A percentile compares a stretch with the other conserved stretches of the same genome.
Conservation (phyloP, 1,140 invertebrate species). For the Trichoplusia ni region DNA sequence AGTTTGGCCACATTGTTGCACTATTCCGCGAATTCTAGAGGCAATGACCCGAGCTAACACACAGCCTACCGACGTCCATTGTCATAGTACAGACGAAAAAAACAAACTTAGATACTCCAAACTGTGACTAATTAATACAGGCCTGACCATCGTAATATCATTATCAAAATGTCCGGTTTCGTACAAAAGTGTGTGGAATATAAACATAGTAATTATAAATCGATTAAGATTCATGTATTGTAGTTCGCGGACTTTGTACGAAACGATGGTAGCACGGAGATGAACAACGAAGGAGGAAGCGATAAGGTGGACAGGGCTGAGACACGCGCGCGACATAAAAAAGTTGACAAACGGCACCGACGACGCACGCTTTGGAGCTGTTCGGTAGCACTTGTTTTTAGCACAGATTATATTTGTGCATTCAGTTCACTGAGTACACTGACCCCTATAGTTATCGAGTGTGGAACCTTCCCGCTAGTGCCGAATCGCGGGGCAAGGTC, state of each 20-base stretch:
- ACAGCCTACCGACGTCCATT: neutral
- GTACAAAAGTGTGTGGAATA: conserved; percentile 29
- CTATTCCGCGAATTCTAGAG: conserved; percentile 49
- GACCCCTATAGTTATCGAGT: neutral
- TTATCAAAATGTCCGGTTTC: conserved; percentile 26
- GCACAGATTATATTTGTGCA: too few species aligned
- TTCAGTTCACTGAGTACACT: neutral
- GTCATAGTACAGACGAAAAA: conserved; percentile 47
- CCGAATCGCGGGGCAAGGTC: conserved; percentile 21
- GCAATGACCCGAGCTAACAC: conserved; percentile 47
- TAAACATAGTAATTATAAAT: conserved; percentile 28
- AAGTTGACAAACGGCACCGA: neutral
- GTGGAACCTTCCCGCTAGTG: neutral
- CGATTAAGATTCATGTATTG: conserved; percentile 31
- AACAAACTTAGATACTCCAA: conserved; percentile 21
- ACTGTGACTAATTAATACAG: conserved; percentile 14
- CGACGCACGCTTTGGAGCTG: too few species aligned
- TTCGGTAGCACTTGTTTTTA: too few species aligned
- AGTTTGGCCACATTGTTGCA: conserved; percentile 25
- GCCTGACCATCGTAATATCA: neutral
- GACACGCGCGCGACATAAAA: conserved; percentile 26
- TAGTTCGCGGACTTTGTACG: conserved; percentile 25
- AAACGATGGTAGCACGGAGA: conserved; percentile 20
- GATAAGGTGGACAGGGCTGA: neutral
- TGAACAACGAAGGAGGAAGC: conserved; percentile 34